phyloP scores from a whole-genome alignment of 2,888 invertebrate genomes.

The Formica aserva region DNA sequence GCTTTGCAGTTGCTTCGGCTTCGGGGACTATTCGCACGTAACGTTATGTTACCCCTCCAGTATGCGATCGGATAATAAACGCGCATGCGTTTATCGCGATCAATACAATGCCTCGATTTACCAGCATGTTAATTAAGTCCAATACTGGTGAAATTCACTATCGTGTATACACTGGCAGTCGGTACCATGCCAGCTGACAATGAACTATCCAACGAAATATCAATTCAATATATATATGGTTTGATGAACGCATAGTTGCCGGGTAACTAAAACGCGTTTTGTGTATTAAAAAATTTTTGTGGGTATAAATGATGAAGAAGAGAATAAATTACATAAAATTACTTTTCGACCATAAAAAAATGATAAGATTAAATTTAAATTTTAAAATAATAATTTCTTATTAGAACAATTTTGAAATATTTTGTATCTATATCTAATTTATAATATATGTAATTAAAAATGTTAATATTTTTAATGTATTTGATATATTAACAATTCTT shows the following conservation, averaged over 20 bases:
- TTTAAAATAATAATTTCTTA: background rate
- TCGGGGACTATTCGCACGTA: constrained; percentile 57
- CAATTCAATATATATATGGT: background rate
- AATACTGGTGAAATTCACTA: background rate
- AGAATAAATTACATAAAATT: background rate
- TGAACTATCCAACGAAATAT: constrained; percentile 10
- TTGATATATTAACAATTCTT: background rate
- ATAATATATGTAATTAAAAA: background rate
- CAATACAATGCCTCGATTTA: constrained; percentile 72
- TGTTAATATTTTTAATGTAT: background rate
- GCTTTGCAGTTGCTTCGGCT: constrained; percentile 65
- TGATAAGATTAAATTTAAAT: background rate
- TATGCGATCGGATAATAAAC: constrained; percentile 72
- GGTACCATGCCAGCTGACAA: constrained; percentile 50
- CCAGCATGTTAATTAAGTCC: constrained; percentile 36
- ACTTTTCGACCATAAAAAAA: background rate
- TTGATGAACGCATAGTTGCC: background rate
- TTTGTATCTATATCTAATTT: background rate
- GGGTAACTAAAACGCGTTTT: background rate
- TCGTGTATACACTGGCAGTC: constrained; percentile 19
- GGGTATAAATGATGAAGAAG: background rate
- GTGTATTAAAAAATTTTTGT: background rate
- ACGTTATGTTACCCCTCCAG: constrained; percentile 66
- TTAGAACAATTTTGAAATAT: background rate
- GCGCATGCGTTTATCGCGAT: constrained; percentile 78